Conservation (phyloP, 92 coral and sea anemone genomes). For the Bergia sp. region DNA sequence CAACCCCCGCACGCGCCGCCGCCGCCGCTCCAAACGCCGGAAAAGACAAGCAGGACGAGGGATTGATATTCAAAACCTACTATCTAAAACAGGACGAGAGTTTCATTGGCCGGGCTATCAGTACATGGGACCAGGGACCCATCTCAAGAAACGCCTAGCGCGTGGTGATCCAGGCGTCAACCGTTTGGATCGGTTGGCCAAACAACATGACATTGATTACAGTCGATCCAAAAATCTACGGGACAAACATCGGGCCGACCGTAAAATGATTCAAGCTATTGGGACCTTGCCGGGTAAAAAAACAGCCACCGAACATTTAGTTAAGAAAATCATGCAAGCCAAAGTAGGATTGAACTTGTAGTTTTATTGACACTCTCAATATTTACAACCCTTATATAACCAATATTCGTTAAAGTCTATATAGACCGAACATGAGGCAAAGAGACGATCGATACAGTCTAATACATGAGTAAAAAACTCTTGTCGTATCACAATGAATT, state of each 20-base stretch:
- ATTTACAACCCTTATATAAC: background rate
- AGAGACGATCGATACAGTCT: no score
- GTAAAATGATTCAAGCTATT: background rate
- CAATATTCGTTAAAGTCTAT: background rate
- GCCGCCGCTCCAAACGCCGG: background rate
- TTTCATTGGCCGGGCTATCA: background rate
- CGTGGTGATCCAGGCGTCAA: constrained; percentile 6
- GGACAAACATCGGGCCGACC: constrained; percentile 29
- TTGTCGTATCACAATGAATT: no score
- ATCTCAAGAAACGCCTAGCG: background rate
- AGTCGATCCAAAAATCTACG: background rate
- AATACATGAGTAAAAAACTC: no score
- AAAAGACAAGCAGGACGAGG: constrained; percentile 25
- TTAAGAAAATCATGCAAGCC: constrained; percentile 14
- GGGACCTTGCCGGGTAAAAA: background rate
- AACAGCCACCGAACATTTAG: background rate
- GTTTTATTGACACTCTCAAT: background rate
- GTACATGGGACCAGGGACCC: background rate
- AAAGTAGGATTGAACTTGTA: constrained; percentile 11
- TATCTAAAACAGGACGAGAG: background rate
- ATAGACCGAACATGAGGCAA: background rate
- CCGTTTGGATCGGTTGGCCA: background rate
- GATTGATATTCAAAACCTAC: background rate
- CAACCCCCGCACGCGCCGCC: background rate
- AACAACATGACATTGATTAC: constrained; percentile 16